phyloP scores from a whole-genome alignment of 2,888 invertebrate species.

The Andrena flavipes region DNA sequence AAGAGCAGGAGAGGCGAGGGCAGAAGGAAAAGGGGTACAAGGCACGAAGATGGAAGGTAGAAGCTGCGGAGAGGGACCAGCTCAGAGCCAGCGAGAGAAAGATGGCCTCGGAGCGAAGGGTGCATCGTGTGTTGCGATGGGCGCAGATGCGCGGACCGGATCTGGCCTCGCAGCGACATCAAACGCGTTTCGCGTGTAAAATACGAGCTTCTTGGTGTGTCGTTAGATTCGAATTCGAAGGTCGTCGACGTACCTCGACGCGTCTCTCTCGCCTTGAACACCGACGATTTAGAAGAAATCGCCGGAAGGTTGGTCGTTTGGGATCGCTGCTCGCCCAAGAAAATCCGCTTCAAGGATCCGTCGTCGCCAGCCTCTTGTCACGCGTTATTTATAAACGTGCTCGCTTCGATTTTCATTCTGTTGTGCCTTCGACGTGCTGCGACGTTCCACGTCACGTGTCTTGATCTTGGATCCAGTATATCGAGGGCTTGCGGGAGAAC shows the following conservation, averaged over 20 bases:
- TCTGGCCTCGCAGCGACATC: constrained; percentile 35
- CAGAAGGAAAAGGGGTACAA: not conserved
- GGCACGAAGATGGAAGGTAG: not conserved
- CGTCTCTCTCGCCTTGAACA: constrained; percentile 12
- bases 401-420: not conserved
- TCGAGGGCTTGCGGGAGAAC: not conserved
- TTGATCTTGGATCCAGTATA: not conserved
- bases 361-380: constrained; percentile 15
- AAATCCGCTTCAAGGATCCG: constrained; percentile 31
- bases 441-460: not conserved
- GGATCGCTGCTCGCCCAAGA: not conserved
- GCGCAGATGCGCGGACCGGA: constrained; percentile 21
- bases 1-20: not conserved
- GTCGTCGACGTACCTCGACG: constrained; percentile 24
- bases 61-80: not conserved
- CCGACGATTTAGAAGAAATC: constrained; percentile 24
- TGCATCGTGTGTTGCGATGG: not conserved
- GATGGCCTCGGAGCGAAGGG: not conserved
- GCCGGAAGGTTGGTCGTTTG: not conserved
- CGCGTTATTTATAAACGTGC: constrained; percentile 15
- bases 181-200: constrained; percentile 35
- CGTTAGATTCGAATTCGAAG: constrained; percentile 28
- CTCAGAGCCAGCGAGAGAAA: too few species aligned
- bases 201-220: constrained; percentile 34
- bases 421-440: not conserved